phyloP scores from a whole-genome alignment of 2,888 invertebrate species.

The Pterostichus niger region DNA sequence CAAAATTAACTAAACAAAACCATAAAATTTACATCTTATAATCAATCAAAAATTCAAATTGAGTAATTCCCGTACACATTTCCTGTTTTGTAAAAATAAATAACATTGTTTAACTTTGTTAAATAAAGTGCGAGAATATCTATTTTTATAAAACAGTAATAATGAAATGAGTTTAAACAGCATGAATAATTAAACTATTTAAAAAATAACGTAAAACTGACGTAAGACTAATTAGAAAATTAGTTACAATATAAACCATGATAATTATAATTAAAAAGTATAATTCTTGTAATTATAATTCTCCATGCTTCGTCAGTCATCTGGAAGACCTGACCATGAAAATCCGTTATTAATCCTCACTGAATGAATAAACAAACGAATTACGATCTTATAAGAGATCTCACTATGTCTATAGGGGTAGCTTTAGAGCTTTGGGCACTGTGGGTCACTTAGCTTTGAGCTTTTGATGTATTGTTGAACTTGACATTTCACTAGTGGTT shows the following conservation, averaged over 20 bases:
- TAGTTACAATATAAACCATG: not conserved
- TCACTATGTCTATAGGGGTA: conserved; percentile 31
- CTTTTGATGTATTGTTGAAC: conserved; percentile 26
- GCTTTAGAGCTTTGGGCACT: conserved; percentile 46
- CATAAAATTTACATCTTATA: too few relatives aligned
- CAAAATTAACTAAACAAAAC: not conserved
- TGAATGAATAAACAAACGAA: conserved; percentile 5
- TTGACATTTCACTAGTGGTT: conserved; percentile 39
- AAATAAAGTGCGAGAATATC: not conserved
- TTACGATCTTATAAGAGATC: not conserved
- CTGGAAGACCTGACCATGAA: conserved; percentile 24
- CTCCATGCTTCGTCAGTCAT: not conserved
- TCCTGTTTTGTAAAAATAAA: not conserved
- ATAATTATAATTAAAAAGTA: conserved; percentile 22
- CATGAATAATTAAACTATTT: not conserved
- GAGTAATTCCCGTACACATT: not conserved
- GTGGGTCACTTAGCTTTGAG: conserved; percentile 37
- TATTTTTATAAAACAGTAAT: not conserved
- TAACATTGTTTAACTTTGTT: not conserved
- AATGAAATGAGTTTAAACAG: not conserved
- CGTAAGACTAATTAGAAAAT: not conserved
- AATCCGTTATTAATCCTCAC: conserved; percentile 8
- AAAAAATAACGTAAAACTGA: not conserved
- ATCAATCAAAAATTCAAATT: too few relatives aligned
- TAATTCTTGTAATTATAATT: conserved; percentile 9